Conservation (phyloP, 2,888 invertebrate species). For the Latrodectus hesperus region DNA sequence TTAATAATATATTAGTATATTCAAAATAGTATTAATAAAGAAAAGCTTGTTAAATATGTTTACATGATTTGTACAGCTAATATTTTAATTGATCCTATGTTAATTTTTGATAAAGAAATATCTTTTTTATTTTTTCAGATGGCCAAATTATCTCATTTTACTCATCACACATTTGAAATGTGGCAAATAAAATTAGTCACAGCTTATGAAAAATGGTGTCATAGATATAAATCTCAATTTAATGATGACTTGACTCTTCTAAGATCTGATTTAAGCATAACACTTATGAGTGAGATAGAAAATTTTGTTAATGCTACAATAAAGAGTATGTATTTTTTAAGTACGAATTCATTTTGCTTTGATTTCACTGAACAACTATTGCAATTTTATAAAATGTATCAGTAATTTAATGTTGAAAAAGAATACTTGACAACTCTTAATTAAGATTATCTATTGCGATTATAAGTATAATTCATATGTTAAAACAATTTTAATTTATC, state of each 20-base stretch:
- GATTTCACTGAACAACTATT: not conserved
- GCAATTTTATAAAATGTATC: not conserved
- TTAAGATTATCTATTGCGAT: not conserved
- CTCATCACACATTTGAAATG: constrained; percentile 46
- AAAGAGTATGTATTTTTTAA: constrained; percentile 31
- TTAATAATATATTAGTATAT: not conserved
- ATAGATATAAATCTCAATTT: constrained; percentile 18
- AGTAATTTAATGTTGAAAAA: not conserved
- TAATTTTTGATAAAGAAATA: not conserved
- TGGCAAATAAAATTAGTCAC: constrained; percentile 62
- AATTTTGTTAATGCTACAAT: constrained; percentile 12
- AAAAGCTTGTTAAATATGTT: not conserved
- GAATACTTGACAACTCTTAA: not conserved
- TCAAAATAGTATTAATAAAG: not conserved
- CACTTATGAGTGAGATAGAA: constrained; percentile 32
- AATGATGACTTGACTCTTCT: constrained; percentile 39
- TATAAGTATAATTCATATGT: not conserved
- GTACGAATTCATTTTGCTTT: not conserved
- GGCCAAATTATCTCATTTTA: constrained; percentile 33
- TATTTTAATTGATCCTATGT: not conserved
- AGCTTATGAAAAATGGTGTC: constrained; percentile 61
- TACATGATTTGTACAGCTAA: no score
- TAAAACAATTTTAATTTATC: not conserved
- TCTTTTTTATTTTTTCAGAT: constrained; percentile 28
- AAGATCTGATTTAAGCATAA: constrained; percentile 49